These are phyloP conservation scores for Semotilus atromaculatus DNA, from an alignment of 2,797 vertebrate species.

Conservation along the genomic window DNA sequence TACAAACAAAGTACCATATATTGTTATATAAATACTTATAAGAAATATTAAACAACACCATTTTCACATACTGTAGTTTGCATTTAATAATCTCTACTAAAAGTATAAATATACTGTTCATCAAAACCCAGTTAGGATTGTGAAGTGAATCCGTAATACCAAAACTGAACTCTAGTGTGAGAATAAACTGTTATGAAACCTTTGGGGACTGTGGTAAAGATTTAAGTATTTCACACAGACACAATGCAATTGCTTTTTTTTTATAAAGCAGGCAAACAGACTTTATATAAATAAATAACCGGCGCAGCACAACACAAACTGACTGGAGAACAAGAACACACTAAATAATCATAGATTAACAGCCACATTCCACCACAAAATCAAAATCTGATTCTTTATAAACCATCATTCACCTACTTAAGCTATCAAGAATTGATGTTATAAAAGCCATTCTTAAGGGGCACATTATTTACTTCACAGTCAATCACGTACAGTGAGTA, in stretches of 20 bases:
- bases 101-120: neutral
- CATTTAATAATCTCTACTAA: slow-evolving; percentile 9
- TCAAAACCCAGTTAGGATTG: neutral
- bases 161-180: neutral
- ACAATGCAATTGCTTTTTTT: too few species aligned
- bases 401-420: slow-evolving; percentile 9
- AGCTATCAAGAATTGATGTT: neutral
- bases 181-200: neutral
- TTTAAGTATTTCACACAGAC: neutral
- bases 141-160: neutral
- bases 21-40: neutral
- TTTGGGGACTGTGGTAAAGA: neutral
- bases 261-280: neutral
- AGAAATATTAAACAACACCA: neutral
- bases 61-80: slow-evolving; percentile 3
- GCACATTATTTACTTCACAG: slow-evolving; percentile 17
- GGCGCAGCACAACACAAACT: neutral
- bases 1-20: neutral
- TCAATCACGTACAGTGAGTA: neutral
- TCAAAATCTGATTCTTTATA: neutral
- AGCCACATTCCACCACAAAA: neutral
- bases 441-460: neutral
- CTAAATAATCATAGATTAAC: neutral
- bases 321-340: neutral
- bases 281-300: neutral